Evolutionary conservation across 2,113 vertebrate genomes (phyloP), one percentile per base, ranked within the genome.

Genomic region (Scatophagus argus): DNA sequence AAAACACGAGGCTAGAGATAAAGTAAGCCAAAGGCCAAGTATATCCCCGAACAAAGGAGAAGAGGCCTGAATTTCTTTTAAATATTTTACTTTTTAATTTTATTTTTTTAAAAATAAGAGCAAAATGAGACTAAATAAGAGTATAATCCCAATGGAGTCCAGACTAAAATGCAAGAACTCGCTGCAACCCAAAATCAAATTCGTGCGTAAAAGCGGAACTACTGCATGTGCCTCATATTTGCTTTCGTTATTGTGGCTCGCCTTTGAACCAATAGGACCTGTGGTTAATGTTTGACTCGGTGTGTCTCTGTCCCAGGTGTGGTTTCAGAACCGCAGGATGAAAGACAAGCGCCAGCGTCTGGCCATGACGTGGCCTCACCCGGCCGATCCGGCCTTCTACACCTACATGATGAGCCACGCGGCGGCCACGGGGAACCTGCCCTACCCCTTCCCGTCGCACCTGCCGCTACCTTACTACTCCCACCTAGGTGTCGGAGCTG

Each of bases 331-430:
- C 94, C 96, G 98, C 67, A 93, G 98, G 86, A 99, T 99, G 98
- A 99, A 99, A 92, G 98, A 99, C 94, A 99, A 99, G 83, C 87
- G 98, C 39, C 98, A 99, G 92, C 96, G 98, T 27, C 92, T 99
- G 86, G 98, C 98, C 59, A 98, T 99, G 98, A 98, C 98, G 38
- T 99, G 98, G 98, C 98, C 98, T 66, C 98, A 98, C 87, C 98
- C 98, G 0, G 97, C 98, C 1, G 98, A 99, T 85, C 98, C 98
- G 32, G 97, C 98, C 62, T 99, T 99, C 88, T 99, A 99, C 86
- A 98, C 96, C 65, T 99, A 99, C 93, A 99, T 99, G 98, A 97
- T 99, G 97, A 98, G 97, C 94, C 98, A 99, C 82, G 97, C 98
- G 0, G 98, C 98, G 8, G 98, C 98, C 89, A 96, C 98, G 0